Evolutionary conservation across 37 sponge, comb jelly and placozoan genomes (phyloP), one percentile per base, ranked within the genome.

Genomic region (Amphimedon queenslandica): DNA sequence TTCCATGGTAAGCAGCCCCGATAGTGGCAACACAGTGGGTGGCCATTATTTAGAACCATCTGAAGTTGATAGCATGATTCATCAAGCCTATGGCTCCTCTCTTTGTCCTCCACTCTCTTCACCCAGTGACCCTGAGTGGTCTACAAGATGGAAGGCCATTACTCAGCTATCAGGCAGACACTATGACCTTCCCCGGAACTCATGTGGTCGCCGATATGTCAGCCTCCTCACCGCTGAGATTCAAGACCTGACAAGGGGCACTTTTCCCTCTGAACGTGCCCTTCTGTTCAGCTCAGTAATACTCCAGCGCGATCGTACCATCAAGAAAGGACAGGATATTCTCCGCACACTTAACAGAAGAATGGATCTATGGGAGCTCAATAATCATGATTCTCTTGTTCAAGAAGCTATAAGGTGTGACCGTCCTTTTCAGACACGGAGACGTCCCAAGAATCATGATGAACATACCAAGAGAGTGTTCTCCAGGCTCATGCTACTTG

Each of bases 401-500:
- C 33, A 32, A 24, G 68, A 66, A 24, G 28, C 33, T 13, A 34
- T 36, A 36, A 33, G 69, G 29, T 68, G 69, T 16, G 32, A 29
- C 1, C 34, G 36, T 29, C 23, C 32, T 68, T 40, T 35, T 28
- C 32, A 37, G 29, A 68, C 34, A 27, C 36, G 39, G 32, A 53
- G 30, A 24, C 56, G 24, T 27, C n/a, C 31, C 27, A 47, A 30
- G 56, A 4, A 30, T 73, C 16, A 57, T 57, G 60, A 57, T 32
- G 57, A 28, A 4, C 58, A 30, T 4, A 57, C 32, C 37, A 34
- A 35, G 20, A 57, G 37, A 2, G 39, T 76, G 23, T 76, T 76
- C 37, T 25, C 67, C 25, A 28, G 42, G 18, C 30, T 76, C 66
- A 66, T 76, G 77, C 38, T 76, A 38, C 65, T 42, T 3, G 77